Conservation (phyloP, 2,113 vertebrate genomes). For the Cyphomyrus discorhynchus region DNA sequence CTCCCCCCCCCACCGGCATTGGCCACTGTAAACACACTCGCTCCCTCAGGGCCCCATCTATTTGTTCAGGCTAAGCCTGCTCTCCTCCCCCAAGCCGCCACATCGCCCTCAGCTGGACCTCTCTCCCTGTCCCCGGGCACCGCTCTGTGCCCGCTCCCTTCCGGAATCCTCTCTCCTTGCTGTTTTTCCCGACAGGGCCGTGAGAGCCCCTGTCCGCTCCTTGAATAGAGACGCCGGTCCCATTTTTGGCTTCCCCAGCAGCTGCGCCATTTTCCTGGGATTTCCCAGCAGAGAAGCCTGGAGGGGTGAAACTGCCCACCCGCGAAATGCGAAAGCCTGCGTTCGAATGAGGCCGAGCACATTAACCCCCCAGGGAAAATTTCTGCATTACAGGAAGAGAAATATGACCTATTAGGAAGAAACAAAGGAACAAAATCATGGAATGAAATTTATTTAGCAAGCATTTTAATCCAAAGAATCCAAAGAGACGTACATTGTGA, state of each 20-base stretch:
- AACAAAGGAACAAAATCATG: not conserved
- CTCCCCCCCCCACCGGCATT: constrained; percentile 15
- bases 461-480: not conserved
- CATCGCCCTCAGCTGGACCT: constrained; percentile 21
- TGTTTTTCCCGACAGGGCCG: constrained; percentile 27
- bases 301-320: not conserved
- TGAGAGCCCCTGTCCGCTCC: not conserved
- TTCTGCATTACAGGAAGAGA: not conserved
- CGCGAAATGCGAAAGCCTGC: not conserved
- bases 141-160: constrained; percentile 33
- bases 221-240: not conserved
- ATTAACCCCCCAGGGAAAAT: not conserved
- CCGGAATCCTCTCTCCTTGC: constrained; percentile 51
- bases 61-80: constrained; percentile 37
- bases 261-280: not conserved
- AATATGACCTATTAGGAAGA: not conserved
- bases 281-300: not conserved
- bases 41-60: constrained; percentile 26
- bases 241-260: not conserved
- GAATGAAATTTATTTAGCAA: not conserved
- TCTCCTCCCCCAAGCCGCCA: constrained; percentile 28
- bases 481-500: not conserved
- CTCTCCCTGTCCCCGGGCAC: constrained; percentile 30
- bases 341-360: not conserved
- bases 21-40: constrained; percentile 31